A percentile compares a stretch with the other conserved stretches of the same genome.
These are phyloP conservation scores for Drosophila ochracea DNA, from an alignment of 2,888 invertebrate genomes.

Conservation along the genomic window DNA sequence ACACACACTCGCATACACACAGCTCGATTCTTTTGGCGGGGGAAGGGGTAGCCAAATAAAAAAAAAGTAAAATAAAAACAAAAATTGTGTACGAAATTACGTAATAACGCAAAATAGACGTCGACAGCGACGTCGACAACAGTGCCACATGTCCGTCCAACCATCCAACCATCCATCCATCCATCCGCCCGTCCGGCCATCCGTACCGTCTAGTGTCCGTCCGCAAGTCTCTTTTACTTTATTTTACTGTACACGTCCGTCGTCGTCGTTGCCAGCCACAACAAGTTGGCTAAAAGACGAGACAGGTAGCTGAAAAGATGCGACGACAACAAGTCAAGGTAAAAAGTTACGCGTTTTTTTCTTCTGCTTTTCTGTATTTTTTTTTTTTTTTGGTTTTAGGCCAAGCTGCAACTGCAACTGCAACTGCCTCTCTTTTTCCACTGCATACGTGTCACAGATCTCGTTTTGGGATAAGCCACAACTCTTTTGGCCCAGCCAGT, in stretches of 20 bases:
- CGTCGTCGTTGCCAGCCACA: constrained; percentile 17
- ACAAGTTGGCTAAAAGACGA: constrained; percentile 45
- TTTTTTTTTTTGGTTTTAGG: constrained; percentile 15
- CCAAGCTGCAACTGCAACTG: constrained; percentile 31
- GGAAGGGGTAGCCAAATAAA: constrained; percentile 45
- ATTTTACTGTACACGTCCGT: constrained; percentile 52
- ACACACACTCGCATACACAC: constrained; percentile 7
- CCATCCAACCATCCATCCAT: background rate
- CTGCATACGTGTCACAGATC: constrained; percentile 54
- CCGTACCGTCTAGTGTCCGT: background rate
- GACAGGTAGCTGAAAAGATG: constrained; percentile 27
- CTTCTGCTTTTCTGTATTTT: constrained; percentile 43
- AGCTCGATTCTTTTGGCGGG: constrained; percentile 38
- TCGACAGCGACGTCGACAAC: constrained; percentile 30
- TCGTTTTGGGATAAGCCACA: constrained; percentile 36
- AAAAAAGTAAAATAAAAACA: constrained; percentile 15
- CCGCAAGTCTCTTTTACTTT: constrained; percentile 20
- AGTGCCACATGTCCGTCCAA: constrained; percentile 54
- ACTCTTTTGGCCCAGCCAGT: constrained; percentile 22
- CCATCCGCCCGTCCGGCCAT: background rate
- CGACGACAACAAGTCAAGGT: constrained; percentile 67
- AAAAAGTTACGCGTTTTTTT: constrained; percentile 71
- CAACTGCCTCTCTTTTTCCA: constrained; percentile 35
- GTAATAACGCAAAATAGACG: constrained; percentile 69
- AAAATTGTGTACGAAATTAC: constrained; percentile 54